Evolutionary conservation across 92 coral and sea anemone genomes (phyloP), one percentile per base, ranked within the genome.

Genomic region (Phenganax subtilis): DNA sequence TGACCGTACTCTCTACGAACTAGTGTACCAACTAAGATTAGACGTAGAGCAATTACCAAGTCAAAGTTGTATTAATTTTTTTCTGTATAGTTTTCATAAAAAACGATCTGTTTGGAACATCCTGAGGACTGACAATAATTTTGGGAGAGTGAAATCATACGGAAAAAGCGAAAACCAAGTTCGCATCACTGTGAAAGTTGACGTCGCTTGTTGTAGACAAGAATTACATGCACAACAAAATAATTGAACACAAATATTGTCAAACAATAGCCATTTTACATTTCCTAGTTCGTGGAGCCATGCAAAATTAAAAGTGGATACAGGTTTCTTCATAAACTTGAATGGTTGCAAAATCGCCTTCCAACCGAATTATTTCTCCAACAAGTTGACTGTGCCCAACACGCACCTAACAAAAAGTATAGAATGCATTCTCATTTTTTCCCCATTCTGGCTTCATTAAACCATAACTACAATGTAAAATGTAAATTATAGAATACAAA

Each of bases 321-420:
- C 99, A 96, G 61, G 99, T 96, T 89, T 96, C 99, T 70, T 96
- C 99, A 64, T 96, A 96, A 10, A 96, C 99, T 83, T 96, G 99
- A 70, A 96, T 92, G 5, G 99, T 96, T n/a, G 99, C 99, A 93
- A 91, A 92, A 84, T 96, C 99, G 27, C 99, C 99, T 58, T 96
- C 99, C 69, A 96, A 86, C 5, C 99, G 91, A 67, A 96, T 96
- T 37, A 96, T 96, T 87, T 96, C 99, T 51, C 97, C 99, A 0
- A 96, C 99, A 72, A 96, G 86, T 82, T 96, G 92, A 89, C 99
- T 96, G 87, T 96, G 93, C 12, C 99, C 99, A 5, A 96, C 99
- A 84, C 99, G 99, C 55, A 96, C 99, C 99, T 96, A 70, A 17
- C 14, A 70, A 4, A 27, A 10, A 27, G 10, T 66, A 75, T 56